These are phyloP conservation scores for Plecturocebus donacophilus DNA, from an alignment of 2,113 vertebrate species.

Conservation along the genomic window DNA sequence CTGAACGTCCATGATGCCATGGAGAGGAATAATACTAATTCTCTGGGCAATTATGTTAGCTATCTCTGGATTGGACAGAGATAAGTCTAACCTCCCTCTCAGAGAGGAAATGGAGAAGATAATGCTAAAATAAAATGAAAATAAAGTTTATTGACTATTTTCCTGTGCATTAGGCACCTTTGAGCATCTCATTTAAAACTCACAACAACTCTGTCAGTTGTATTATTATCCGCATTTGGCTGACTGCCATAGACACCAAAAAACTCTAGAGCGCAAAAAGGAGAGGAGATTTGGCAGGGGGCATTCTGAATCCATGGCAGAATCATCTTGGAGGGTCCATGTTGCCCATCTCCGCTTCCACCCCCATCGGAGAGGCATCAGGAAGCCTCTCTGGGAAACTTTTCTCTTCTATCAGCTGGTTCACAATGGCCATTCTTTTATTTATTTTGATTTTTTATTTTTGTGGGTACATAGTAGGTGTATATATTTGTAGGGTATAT, in stretches of 20 bases:
- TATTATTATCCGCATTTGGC: background rate
- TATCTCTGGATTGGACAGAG: background rate
- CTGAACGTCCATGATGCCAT: rapidly evolving
- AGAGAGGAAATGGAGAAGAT: background rate
- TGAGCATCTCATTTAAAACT: background rate
- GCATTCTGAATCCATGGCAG: background rate
- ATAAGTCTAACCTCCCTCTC: background rate
- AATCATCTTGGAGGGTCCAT: rapidly evolving
- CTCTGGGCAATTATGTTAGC: background rate
- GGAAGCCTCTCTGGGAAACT: background rate
- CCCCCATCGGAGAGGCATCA: background rate
- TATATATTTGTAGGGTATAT: too few species aligned
- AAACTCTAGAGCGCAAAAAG: background rate
- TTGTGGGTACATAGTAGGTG: background rate
- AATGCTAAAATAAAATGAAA: background rate
- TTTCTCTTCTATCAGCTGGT: background rate
- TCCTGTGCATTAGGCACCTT: background rate
- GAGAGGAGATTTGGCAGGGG: background rate
- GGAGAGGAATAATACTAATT: background rate
- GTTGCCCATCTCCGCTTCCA: too few species aligned
- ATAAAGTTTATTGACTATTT: background rate
- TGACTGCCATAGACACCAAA: too few species aligned
- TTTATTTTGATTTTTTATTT: background rate
- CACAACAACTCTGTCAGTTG: background rate
- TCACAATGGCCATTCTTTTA: background rate